Evolutionary conservation across 2,888 invertebrate species (phyloP).

Genomic region (Calameuta idolon): DNA sequence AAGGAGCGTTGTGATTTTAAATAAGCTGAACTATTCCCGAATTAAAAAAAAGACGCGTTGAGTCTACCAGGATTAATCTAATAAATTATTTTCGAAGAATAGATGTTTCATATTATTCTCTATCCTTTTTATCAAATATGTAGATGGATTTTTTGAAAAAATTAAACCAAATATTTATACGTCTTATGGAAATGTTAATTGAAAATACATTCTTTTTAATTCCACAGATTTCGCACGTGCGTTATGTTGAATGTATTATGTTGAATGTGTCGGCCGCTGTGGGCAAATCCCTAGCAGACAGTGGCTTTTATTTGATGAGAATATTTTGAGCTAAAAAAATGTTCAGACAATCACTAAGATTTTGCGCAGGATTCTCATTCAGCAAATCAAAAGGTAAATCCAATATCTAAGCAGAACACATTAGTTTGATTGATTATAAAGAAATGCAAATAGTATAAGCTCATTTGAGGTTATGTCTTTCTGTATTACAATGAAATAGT

Average conservation of each 20-base stretch:
- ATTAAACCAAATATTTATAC: neutral
- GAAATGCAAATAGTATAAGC: neutral
- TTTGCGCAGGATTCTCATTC: slow-evolving; percentile 21
- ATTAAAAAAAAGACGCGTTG: neutral
- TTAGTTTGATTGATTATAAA: neutral
- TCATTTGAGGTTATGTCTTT: neutral
- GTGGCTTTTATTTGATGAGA: neutral
- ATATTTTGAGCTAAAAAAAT: slow-evolving; percentile 22
- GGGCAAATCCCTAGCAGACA: neutral
- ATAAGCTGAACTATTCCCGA: neutral
- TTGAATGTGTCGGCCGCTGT: neutral
- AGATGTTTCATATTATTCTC: neutral
- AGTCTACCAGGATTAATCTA: neutral
- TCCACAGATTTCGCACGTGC: neutral
- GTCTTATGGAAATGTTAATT: neutral
- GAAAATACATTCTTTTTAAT: neutral
- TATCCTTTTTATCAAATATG: neutral
- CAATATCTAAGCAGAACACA: neutral
- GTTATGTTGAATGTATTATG: neutral
- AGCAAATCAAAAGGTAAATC: slow-evolving; percentile 30
- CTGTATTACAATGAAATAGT: neutral
- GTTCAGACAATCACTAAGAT: slow-evolving; percentile 35
- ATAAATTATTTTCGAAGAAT: slow-evolving; percentile 20
- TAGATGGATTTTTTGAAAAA: neutral
- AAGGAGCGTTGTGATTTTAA: neutral